A percentile compares a stretch with the other conserved stretches of the same genome.
Evolutionary conservation across 2,797 vertebrate species (phyloP).

Genomic region (Buphagus erythrorhynchus): DNA sequence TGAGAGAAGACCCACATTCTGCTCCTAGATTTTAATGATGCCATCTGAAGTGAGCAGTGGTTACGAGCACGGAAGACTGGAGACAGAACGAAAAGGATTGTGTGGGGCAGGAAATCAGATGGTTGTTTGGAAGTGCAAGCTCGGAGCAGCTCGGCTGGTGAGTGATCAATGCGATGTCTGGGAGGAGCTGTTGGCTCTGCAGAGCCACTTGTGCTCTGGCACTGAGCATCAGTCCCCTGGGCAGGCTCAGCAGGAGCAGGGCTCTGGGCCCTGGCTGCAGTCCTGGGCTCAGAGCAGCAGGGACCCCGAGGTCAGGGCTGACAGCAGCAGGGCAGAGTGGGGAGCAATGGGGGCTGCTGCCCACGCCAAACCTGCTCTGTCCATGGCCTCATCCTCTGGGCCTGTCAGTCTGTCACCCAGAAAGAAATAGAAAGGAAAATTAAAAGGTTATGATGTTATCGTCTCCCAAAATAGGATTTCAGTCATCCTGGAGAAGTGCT

Average conservation of each 20-base stretch:
- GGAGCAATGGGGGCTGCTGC: neutral
- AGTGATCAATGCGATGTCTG: neutral
- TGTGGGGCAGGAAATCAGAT: neutral
- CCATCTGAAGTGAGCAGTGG: neutral
- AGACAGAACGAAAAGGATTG: neutral
- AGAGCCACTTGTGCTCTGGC: neutral
- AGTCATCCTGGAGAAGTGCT: constrained; percentile 1
- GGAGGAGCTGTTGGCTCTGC: neutral
- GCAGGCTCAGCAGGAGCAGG: neutral
- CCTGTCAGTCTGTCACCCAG: constrained; percentile 16
- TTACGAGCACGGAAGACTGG: neutral
- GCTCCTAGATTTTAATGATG: neutral
- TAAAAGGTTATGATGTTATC: constrained; percentile 56
- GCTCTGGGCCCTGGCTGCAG: neutral
- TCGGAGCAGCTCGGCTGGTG: neutral
- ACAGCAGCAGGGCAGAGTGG: neutral
- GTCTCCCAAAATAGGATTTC: constrained; percentile 38
- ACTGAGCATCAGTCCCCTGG: neutral
- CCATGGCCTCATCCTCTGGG: neutral
- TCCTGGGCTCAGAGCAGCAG: neutral
- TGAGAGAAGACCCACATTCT: neutral
- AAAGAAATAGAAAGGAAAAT: constrained; percentile 19
- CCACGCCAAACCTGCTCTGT: neutral
- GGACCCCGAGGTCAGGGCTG: neutral
- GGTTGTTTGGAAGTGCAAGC: neutral